Base-by-base conservation (phyloP, 2,113 vertebrate genomes). In the Sisor rabdophorus region DNA sequence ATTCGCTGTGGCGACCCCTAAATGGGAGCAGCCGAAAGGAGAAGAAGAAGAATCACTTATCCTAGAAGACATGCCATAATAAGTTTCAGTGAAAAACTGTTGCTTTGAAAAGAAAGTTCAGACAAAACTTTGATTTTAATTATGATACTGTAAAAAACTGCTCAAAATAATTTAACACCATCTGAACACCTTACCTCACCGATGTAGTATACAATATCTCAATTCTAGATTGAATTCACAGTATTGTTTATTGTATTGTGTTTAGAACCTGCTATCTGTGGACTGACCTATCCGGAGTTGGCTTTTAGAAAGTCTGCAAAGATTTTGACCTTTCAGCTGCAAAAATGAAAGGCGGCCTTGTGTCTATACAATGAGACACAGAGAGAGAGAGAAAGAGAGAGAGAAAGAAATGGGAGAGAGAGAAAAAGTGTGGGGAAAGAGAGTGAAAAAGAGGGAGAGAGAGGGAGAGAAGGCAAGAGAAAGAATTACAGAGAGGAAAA, bases 321-420 rank as follows among this genome's bases (percentile, higher is more conserved):
- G 79, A 76, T 79, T 65, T 50, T 71, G 48, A 77, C 30, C 77
- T 74, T 73, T 80, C 79, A 82, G 78, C 32, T 68, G 61, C 53
- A 26, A 84, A 74, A 81, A 80, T 77, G 77, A 77, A 81, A 81
- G 82, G 81, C 72, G 73, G 64, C 65, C 52, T 80, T 87, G 74
- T 85, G 79, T 73, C 56, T 61, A 63, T 70, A 73, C n/a, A 76
- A 75, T 79, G 67, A 77, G 53, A n/a, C n/a, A n/a, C n/a, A n/a
- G n/a, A n/a, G n/a, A 71, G 61, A 74, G 61, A 47, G 67, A 78
- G 68, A 71, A 56, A 74, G 61, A 32, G 67, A 78, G 73, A 53
- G 44, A 50, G 40, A 64, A 75, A 67, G 67, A 67, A 78, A 56
- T 64, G 52, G 56, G 78, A 73, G 64, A 60, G 26, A 72, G 68